Evolutionary conservation across 2,113 vertebrate genomes (phyloP).

Genomic region (Phyllostomus hastatus): DNA sequence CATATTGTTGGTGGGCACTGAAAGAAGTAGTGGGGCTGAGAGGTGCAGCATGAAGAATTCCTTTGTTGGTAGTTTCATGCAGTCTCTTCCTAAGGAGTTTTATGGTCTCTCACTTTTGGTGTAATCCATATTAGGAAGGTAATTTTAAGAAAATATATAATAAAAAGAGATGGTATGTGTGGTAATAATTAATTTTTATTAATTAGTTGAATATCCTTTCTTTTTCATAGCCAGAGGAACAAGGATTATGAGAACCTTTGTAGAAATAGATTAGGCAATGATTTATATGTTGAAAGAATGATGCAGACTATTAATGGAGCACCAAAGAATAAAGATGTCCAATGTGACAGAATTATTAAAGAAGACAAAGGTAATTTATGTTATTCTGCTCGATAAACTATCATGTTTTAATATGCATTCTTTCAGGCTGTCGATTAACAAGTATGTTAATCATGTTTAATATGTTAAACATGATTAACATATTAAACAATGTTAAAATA

Average conservation of each 20-base stretch:
- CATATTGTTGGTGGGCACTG: neutral
- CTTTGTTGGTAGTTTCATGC: neutral
- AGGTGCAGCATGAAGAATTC: neutral
- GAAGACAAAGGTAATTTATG: constrained; percentile 85
- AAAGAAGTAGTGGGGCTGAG: neutral
- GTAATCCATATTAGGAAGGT: neutral
- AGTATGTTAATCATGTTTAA: neutral
- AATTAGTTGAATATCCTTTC: neutral
- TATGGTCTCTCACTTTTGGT: neutral
- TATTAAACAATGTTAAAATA: neutral
- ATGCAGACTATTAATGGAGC: constrained; percentile 89
- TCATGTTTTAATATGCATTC: neutral
- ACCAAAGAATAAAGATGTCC: constrained; percentile 87
- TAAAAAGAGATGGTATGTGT: neutral
- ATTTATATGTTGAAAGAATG: constrained; percentile 84
- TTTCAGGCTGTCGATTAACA: neutral
- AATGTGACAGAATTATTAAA: constrained; percentile 81
- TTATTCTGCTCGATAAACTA: neutral
- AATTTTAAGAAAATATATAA: neutral
- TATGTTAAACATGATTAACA: too few species aligned
- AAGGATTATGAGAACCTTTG: constrained; percentile 82
- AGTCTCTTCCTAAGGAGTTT: neutral
- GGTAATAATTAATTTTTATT: neutral
- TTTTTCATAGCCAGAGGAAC: constrained; percentile 82
- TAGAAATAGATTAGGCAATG: constrained; percentile 80